A percentile compares a stretch with the other conserved stretches of the same genome.
These are phyloP conservation scores for Meloidogyne hapla DNA, from an alignment of 1,140 invertebrate species.

Conservation along the genomic window DNA sequence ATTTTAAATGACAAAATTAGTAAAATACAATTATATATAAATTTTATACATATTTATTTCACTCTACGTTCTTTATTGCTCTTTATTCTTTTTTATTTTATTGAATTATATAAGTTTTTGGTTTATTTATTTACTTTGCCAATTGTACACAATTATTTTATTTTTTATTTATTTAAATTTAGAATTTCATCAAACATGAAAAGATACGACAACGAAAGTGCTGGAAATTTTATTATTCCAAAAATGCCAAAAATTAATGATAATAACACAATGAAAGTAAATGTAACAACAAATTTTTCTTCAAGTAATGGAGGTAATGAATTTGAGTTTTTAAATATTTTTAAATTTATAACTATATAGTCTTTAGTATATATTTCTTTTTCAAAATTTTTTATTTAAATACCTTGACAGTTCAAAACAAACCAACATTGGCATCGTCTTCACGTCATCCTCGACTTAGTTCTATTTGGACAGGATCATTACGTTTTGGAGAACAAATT, in stretches of 20 bases:
- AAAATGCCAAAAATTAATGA: neutral
- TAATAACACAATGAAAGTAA: neutral
- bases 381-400: neutral
- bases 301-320: neutral
- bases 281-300: neutral
- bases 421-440: neutral
- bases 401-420: neutral
- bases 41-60: too few relatives aligned
- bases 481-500: constrained; percentile 8
- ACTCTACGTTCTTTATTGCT: too few relatives aligned
- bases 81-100: too few relatives aligned
- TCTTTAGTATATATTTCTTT: too few relatives aligned
- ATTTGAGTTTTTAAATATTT: too few relatives aligned
- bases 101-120: too few relatives aligned
- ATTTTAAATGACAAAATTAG: too few relatives aligned
- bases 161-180: neutral
- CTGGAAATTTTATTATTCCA: neutral
- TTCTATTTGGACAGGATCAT: constrained; percentile 17
- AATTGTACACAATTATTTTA: too few relatives aligned
- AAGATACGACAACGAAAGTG: neutral
- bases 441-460: neutral
- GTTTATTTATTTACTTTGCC: too few relatives aligned
- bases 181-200: neutral
- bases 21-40: too few relatives aligned
- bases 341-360: too few relatives aligned